Evolutionary conservation across 2,888 invertebrate species (phyloP).

Genomic region (Orchestes rusci): DNA sequence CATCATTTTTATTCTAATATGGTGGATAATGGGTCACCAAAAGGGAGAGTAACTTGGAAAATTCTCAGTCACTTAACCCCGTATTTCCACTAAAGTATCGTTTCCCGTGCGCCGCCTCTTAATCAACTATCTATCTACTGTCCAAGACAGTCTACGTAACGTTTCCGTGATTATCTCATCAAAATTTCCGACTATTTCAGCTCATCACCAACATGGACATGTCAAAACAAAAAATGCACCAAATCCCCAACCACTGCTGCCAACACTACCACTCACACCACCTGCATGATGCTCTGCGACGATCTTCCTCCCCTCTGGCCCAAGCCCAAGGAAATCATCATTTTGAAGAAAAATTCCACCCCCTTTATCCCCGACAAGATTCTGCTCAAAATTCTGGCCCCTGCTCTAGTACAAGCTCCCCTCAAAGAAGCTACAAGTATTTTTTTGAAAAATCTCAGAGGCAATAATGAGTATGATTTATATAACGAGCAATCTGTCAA

Average conservation of each 20-base stretch:
- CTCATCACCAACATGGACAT: constrained; percentile 14
- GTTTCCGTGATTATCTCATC: neutral
- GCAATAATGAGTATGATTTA: constrained; percentile 4
- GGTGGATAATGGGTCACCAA: too few relatives aligned
- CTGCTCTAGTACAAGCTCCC: constrained; percentile 40
- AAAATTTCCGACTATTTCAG: neutral
- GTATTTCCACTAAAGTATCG: too few relatives aligned
- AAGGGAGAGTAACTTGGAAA: too few relatives aligned
- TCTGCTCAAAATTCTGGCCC: constrained; percentile 40
- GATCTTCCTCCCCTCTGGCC: constrained; percentile 62
- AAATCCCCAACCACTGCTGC: neutral
- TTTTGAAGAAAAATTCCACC: constrained; percentile 53
- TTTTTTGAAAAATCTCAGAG: constrained; percentile 36
- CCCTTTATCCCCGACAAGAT: constrained; percentile 50
- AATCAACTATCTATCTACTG: too few relatives aligned
- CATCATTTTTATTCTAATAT: too few relatives aligned
- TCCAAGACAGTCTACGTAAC: too few relatives aligned
- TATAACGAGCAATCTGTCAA: constrained; percentile 17
- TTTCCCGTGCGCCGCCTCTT: too few relatives aligned
- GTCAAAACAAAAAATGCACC: constrained; percentile 11
- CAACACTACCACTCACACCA: constrained; percentile 49
- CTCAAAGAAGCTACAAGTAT: constrained; percentile 46
- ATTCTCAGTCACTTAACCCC: too few relatives aligned
- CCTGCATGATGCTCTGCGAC: constrained; percentile 68
- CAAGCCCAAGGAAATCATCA: constrained; percentile 58